Percentiles rank a stretch among this genome's conserved stretches.
These are phyloP conservation scores for Pollenia griseotomentosa DNA, from an alignment of 2,888 invertebrate species.

Conservation along the genomic window DNA sequence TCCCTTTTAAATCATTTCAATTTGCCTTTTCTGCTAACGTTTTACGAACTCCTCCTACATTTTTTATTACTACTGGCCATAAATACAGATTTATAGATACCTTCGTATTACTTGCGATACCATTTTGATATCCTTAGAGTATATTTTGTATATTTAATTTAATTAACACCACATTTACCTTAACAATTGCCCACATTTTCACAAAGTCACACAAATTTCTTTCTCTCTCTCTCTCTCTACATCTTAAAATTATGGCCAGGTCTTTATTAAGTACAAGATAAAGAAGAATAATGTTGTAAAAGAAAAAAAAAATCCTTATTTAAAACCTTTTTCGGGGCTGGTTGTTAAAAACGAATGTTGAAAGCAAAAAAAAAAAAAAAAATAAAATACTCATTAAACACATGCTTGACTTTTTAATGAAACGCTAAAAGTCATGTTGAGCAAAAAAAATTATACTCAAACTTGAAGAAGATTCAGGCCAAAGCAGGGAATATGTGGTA, in stretches of 20 bases:
- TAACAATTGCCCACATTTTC: background rate
- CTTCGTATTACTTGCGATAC: background rate
- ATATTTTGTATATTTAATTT: conserved; percentile 59
- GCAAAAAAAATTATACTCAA: background rate
- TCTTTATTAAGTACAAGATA: background rate
- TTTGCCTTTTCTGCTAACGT: background rate
- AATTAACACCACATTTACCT: conserved; percentile 55
- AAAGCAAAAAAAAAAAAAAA: background rate
- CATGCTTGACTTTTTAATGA: conserved; percentile 62
- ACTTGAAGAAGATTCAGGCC: background rate
- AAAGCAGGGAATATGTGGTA: background rate
- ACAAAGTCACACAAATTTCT: background rate
- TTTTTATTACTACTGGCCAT: background rate
- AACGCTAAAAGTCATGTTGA: conserved; percentile 7
- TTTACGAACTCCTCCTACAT: background rate
- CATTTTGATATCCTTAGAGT: conserved; percentile 29
- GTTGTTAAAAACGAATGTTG: background rate
- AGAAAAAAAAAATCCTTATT: conserved; percentile 10
- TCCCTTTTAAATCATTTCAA: conserved; percentile 1
- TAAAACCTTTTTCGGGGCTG: conserved; percentile 3
- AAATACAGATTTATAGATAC: conserved; percentile 26
- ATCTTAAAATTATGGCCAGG: background rate
- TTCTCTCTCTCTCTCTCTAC: background rate
- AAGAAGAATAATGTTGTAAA: background rate
- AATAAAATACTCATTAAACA: conserved; percentile 46